Conservation (phyloP, 1,140 invertebrate species). For the Sycophila sp. region DNA sequence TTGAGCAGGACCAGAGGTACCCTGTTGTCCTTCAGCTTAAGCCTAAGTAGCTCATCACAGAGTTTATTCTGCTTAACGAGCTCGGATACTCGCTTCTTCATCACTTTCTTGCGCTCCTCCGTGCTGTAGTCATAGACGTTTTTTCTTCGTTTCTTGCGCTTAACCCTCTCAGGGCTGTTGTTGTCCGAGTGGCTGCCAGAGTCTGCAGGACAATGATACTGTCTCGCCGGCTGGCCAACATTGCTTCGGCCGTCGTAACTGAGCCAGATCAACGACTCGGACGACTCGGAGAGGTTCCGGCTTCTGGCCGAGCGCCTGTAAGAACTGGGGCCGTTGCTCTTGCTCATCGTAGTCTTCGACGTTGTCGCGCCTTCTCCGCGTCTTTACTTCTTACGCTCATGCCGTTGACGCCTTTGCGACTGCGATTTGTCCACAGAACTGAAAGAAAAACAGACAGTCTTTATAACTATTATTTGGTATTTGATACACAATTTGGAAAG, state of each 20-base stretch:
- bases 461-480: no score
- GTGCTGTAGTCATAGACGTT: not conserved
- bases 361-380: slow-evolving; percentile 24
- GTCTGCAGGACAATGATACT: not conserved
- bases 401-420: slow-evolving; percentile 8
- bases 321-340: not conserved
- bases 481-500: no score
- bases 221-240: not conserved
- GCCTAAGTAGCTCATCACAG: not conserved
- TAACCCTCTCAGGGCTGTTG: slow-evolving; percentile 3
- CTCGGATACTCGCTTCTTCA: not conserved
- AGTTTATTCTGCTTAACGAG: not conserved
- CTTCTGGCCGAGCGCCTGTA: slow-evolving; percentile 18
- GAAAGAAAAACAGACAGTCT: not conserved
- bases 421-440: slow-evolving; percentile 2
- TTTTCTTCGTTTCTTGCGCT: slow-evolving; percentile 36
- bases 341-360: slow-evolving; percentile 18
- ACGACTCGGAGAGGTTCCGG: slow-evolving; percentile 15
- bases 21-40: slow-evolving; percentile 8
- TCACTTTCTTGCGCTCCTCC: not conserved
- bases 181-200: not conserved
- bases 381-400: slow-evolving; percentile 15
- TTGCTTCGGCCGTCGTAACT: not conserved
- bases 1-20: slow-evolving; percentile 11
- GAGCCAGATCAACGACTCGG: not conserved